Percentiles rank a stretch among this genome's conserved stretches.
These are phyloP conservation scores for Dasypogon diadema DNA, from an alignment of 2,888 invertebrate species.

Conservation along the genomic window DNA sequence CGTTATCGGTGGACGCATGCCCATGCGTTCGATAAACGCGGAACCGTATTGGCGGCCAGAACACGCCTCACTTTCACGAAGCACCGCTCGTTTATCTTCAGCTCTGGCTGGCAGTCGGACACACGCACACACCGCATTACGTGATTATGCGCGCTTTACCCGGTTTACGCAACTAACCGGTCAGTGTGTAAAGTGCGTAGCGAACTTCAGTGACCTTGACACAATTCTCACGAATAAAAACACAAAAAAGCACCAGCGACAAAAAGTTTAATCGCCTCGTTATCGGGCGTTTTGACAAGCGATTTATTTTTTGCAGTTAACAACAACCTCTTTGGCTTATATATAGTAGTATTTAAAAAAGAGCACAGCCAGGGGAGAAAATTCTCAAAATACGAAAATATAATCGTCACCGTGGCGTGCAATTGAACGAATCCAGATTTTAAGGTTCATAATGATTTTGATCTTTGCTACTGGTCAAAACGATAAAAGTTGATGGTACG, in stretches of 20 bases:
- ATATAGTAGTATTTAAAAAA: no score
- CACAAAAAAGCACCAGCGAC: neutral
- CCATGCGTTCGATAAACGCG: slow-evolving; percentile 22
- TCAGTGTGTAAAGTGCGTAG: neutral
- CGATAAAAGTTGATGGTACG: no score
- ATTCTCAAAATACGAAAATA: no score
- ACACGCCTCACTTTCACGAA: neutral
- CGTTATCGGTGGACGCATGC: slow-evolving; percentile 13
- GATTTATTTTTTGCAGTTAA: slow-evolving; percentile 1
- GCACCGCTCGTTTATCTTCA: slow-evolving; percentile 8
- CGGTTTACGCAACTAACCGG: slow-evolving; percentile 21
- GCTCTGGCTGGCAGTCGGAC: neutral
- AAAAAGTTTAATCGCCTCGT: slow-evolving; percentile 4
- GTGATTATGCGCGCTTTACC: neutral
- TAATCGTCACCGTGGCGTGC: no score
- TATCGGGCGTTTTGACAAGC: slow-evolving; percentile 13
- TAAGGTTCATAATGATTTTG: no score
- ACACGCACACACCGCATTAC: slow-evolving; percentile 17
- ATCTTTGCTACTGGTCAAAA: no score
- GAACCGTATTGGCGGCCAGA: neutral
- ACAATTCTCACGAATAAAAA: slow-evolving; percentile 35
- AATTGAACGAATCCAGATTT: no score
- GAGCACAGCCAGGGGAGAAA: no score
- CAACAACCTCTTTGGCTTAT: slow-evolving; percentile 3
- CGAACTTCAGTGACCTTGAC: slow-evolving; percentile 12